Conservation (phyloP, 2,888 invertebrate genomes). For the Athalia cordata region DNA sequence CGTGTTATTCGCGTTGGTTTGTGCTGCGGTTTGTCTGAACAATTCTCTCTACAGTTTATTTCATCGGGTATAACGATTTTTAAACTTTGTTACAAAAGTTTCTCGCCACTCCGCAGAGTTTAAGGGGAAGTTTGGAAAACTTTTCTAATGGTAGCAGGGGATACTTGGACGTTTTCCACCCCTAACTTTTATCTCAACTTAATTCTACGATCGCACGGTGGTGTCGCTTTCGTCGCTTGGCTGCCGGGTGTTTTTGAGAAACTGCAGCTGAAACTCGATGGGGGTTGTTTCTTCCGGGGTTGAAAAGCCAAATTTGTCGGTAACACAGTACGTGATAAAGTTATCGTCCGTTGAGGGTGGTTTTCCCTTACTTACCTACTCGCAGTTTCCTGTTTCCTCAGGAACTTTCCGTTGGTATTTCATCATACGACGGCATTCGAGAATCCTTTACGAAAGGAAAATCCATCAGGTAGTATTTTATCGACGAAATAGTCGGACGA, state of each 20-base stretch:
- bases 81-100: conserved; percentile 67
- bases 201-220: not conserved
- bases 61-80: conserved; percentile 66
- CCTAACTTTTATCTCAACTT: not conserved
- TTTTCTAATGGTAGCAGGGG: conserved; percentile 46
- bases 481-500: too few species aligned
- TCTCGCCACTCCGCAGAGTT: conserved; percentile 54
- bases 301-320: conserved; percentile 11
- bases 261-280: too few species aligned
- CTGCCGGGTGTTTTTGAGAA: not conserved
- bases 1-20: conserved; percentile 2
- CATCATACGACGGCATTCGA: too few species aligned
- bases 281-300: not conserved
- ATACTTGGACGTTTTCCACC: not conserved
- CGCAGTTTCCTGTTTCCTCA: not conserved
- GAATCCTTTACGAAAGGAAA: too few species aligned
- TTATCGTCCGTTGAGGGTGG: conserved; percentile 17
- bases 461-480: too few species aligned
- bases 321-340: conserved; percentile 10
- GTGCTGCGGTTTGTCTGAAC: conserved; percentile 30
- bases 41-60: not conserved
- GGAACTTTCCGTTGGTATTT: too few species aligned
- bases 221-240: not conserved
- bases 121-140: conserved; percentile 67
- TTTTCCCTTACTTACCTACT: conserved; percentile 26